These are phyloP conservation scores for Dicentrarchus labrax DNA, from an alignment of 2,113 vertebrate species.

Conservation along the genomic window DNA sequence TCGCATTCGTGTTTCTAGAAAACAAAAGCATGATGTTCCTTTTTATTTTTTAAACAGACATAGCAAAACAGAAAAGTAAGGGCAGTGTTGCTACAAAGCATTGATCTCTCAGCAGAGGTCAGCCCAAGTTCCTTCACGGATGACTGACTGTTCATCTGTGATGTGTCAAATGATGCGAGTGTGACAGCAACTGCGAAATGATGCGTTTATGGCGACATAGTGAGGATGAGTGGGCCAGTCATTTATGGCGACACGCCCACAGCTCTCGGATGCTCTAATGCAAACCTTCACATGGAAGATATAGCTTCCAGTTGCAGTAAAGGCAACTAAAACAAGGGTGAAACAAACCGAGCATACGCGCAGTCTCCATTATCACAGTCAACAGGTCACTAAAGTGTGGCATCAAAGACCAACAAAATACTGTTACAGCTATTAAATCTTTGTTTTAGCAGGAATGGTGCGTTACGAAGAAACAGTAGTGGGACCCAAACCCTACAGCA, in stretches of 20 bases:
- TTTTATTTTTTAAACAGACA: too few species aligned
- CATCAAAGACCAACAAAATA: neutral
- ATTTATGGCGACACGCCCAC: constrained; percentile 5
- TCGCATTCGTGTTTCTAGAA: too few species aligned
- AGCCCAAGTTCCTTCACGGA: neutral
- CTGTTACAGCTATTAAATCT: neutral
- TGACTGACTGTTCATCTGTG: neutral
- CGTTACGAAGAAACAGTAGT: rapidly evolving
- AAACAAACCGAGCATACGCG: neutral
- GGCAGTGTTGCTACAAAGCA: neutral
- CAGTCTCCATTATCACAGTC: neutral
- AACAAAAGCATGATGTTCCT: neutral
- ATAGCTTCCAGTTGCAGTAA: rapidly evolving
- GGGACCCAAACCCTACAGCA: neutral
- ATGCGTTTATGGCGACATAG: neutral
- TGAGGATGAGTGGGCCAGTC: neutral
- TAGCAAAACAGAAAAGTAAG: neutral
- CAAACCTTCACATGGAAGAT: neutral
- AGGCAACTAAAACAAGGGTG: neutral
- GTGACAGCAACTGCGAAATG: neutral
- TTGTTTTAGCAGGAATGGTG: rapidly evolving
- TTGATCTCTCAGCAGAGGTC: neutral
- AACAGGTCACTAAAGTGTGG: constrained; percentile 1
- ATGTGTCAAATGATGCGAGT: neutral
- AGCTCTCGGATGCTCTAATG: too few species aligned